Evolutionary conservation across 2,888 invertebrate genomes (phyloP).

Genomic region (Pseudolycoriella hygida): DNA sequence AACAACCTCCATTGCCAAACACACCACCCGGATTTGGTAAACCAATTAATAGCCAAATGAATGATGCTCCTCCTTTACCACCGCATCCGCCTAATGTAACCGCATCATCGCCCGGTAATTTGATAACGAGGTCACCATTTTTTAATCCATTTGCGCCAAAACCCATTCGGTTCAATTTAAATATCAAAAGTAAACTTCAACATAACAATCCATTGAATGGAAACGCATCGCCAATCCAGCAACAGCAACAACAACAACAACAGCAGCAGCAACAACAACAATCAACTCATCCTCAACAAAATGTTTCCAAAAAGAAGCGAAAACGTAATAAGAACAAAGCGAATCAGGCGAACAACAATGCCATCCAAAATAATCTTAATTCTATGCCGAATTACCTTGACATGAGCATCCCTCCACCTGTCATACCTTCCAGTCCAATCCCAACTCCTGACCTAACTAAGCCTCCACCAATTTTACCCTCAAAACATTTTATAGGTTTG

Average conservation of each 20-base stretch:
- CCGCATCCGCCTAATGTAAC: not conserved
- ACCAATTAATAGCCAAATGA: constrained; percentile 14
- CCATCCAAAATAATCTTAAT: constrained; percentile 24
- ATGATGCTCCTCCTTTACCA: not conserved
- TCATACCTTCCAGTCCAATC: constrained; percentile 19
- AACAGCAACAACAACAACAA: constrained; percentile 11
- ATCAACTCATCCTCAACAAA: constrained; percentile 24
- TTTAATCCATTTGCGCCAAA: constrained; percentile 10
- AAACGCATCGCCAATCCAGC: constrained; percentile 24
- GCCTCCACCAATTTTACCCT: constrained; percentile 38
- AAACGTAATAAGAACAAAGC: constrained; percentile 49
- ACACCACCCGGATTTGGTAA: constrained; percentile 32
- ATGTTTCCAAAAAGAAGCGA: constrained; percentile 48
- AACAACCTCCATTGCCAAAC: constrained; percentile 18
- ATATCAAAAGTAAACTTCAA: constrained; percentile 26
- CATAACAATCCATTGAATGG: constrained; percentile 10
- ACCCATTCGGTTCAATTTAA: constrained; percentile 35
- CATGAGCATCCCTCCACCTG: constrained; percentile 28
- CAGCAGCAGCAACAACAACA: constrained; percentile 14
- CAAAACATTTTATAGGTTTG: constrained; percentile 23
- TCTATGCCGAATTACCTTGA: constrained; percentile 12
- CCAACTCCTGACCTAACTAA: constrained; percentile 30
- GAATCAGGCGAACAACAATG: constrained; percentile 21
- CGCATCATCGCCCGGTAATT: not conserved
- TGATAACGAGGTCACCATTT: not conserved